phyloP scores from a whole-genome alignment of 2,888 invertebrate genomes.

The Tryphoninae sp. region DNA sequence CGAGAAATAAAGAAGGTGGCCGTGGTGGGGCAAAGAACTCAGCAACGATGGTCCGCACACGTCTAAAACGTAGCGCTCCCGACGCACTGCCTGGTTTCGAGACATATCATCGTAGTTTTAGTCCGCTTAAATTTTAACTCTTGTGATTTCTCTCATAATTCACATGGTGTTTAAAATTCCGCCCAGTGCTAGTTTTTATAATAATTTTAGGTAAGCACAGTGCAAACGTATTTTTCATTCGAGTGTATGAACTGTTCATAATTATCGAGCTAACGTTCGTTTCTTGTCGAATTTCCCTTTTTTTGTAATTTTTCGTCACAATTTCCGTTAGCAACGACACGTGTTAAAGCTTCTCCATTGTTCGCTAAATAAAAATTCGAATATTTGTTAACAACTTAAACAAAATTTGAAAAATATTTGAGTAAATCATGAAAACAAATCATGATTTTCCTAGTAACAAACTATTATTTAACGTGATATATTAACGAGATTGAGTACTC shows the following conservation, averaged over 20 bases:
- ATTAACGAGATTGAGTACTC: neutral
- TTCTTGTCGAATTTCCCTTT: neutral
- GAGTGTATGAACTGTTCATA: neutral
- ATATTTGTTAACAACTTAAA: too few relatives aligned
- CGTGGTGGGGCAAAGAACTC: constrained; percentile 56
- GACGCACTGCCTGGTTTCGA: constrained; percentile 33
- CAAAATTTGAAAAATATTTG: neutral
- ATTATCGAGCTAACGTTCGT: neutral
- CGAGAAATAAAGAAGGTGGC: constrained; percentile 55
- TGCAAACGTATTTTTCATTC: neutral
- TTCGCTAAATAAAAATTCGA: too few relatives aligned
- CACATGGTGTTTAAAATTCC: neutral
- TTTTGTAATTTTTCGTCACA: too few relatives aligned
- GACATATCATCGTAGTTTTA: constrained; percentile 25
- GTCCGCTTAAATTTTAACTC: constrained; percentile 6
- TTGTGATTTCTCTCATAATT: constrained; percentile 4
- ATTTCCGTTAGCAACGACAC: too few relatives aligned
- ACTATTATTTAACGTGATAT: neutral
- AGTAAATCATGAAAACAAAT: neutral
- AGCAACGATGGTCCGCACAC: constrained; percentile 51
- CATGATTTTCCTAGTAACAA: neutral
- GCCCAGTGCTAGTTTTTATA: neutral
- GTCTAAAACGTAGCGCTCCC: constrained; percentile 58
- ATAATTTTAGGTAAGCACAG: neutral
- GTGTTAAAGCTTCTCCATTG: too few relatives aligned